Percentiles rank a stretch among this genome's conserved stretches.
phyloP scores from a whole-genome alignment of 2,113 vertebrate species.

The Butastur rufipennis region DNA sequence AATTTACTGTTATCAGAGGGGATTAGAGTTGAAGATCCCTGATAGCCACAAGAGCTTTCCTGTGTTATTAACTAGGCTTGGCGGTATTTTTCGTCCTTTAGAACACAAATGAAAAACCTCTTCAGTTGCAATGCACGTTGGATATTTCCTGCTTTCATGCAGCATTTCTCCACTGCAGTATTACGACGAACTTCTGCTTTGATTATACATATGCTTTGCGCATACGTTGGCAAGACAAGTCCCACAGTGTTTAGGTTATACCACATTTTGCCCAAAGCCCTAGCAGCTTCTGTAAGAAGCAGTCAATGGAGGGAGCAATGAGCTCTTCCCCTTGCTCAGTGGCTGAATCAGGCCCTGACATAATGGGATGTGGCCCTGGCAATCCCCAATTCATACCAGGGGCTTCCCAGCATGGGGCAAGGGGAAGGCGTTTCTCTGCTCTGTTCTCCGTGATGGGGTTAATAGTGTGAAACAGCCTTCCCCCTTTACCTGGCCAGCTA shows the following conservation, averaged over 20 bases:
- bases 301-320: neutral
- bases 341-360: neutral
- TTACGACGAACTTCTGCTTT: neutral
- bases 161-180: constrained; percentile 7
- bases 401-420: neutral
- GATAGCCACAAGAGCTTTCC: constrained; percentile 46
- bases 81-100: constrained; percentile 3
- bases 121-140: constrained; percentile 36
- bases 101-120: constrained; percentile 36
- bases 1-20: constrained; percentile 59
- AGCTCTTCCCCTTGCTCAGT: neutral
- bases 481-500: neutral
- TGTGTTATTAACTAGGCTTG: constrained; percentile 46
- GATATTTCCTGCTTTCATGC: neutral
- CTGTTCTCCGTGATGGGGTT: neutral
- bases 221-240: neutral
- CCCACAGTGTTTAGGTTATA: neutral
- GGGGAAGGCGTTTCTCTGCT: neutral
- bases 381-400: neutral
- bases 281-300: neutral
- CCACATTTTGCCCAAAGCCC: neutral
- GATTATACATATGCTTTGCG: neutral
- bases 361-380: neutral
- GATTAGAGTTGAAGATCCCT: constrained; percentile 56
- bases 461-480: neutral